Conservation (phyloP, 2,113 vertebrate genomes). For the Bombycilla garrulus region DNA sequence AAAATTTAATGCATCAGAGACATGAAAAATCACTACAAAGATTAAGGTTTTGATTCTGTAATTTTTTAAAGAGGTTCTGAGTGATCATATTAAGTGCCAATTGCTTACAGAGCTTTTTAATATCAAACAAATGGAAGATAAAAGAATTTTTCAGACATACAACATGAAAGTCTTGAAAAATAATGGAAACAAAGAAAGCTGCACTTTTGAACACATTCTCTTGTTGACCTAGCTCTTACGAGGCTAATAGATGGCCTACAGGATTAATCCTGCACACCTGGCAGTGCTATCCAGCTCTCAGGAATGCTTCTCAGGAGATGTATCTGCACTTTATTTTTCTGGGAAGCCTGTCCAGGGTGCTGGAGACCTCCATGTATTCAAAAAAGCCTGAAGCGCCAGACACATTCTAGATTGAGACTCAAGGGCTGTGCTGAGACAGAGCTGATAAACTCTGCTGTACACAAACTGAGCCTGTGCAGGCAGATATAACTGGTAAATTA, state of each 20-base stretch:
- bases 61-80: neutral
- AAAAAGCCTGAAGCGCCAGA: neutral
- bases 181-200: neutral
- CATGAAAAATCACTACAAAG: neutral
- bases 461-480: neutral
- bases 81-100: neutral
- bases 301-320: neutral
- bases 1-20: neutral
- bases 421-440: neutral
- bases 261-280: neutral
- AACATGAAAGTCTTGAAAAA: slow-evolving; percentile 7
- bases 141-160: slow-evolving; percentile 11
- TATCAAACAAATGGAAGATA: slow-evolving; percentile 16
- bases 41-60: neutral
- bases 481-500: neutral
- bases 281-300: neutral
- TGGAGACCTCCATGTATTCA: neutral
- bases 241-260: neutral
- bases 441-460: neutral
- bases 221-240: neutral
- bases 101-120: slow-evolving; percentile 21
- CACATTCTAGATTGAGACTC: neutral
- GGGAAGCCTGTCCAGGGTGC: neutral
- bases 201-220: neutral
- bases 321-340: neutral